Conservation (phyloP, 1,140 invertebrate genomes). For the Drosophila watanabei region DNA sequence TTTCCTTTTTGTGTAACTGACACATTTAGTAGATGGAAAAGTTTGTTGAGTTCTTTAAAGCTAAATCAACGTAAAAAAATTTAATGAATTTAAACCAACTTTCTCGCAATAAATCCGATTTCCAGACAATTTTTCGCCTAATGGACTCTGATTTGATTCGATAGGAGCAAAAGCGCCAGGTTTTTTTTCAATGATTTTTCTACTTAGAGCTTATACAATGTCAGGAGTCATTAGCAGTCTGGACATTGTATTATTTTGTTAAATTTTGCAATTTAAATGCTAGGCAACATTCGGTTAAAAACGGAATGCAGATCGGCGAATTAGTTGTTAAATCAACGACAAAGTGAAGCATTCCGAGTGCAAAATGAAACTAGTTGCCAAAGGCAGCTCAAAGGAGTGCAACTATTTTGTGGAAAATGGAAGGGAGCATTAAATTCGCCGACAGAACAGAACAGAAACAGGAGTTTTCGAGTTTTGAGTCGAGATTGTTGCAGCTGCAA, state of each 20-base stretch:
- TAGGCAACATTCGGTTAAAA: constrained; percentile 36
- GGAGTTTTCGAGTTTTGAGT: constrained; percentile 40
- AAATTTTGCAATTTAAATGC: constrained; percentile 23
- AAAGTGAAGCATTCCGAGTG: constrained; percentile 27
- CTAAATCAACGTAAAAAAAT: neutral
- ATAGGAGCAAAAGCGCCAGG: neutral
- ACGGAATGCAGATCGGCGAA: constrained; percentile 33
- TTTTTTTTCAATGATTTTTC: neutral
- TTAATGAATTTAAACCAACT: neutral
- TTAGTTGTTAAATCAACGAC: constrained; percentile 54
- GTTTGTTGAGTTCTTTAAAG: neutral
- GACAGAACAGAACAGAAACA: constrained; percentile 26
- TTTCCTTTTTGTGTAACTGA: neutral
- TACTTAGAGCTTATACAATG: no score
- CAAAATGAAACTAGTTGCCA: constrained; percentile 25
- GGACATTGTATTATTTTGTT: neutral
- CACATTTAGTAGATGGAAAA: neutral
- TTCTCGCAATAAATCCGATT: neutral
- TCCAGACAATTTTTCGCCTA: neutral
- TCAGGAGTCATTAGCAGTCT: neutral
- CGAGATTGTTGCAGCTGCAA: constrained; percentile 50
- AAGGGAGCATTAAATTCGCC: constrained; percentile 47
- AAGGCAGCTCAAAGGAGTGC: constrained; percentile 29
- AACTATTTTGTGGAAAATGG: constrained; percentile 23
- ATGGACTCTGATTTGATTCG: neutral